Evolutionary conservation across 2,888 invertebrate species (phyloP), one percentile per base, ranked within the genome.

Genomic region (Drosophila paracracens): DNA sequence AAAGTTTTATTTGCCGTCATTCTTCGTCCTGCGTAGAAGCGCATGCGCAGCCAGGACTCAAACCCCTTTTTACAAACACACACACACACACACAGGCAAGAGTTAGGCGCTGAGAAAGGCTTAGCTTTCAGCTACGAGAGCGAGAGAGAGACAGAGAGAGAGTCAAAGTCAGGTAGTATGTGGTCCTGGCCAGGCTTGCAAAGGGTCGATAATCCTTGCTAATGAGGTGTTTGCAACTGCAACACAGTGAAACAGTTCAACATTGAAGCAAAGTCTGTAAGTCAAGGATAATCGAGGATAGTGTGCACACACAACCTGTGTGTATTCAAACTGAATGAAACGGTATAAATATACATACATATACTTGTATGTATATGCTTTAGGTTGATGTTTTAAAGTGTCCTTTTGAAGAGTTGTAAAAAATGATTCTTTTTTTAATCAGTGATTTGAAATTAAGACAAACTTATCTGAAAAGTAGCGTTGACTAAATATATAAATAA

Each of bases 221-320:
- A 91, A 92, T 91, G 86, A 89, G 82, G 73, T 79, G 81, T 79
- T 81, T 79, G 88, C 78, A 76, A 67, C 52, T 51, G 56, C 56
- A 57, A 16, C 38, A 31, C 40, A 18, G 33, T 27, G 40, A 40
- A 18, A 74, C 75, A 52, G 56, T 53, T 60, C 33, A 54, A 56
- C 57, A 38, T 58, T 35, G 63, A 60, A 59, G 63, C 76, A 78
- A 81, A 87, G 86, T 88, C 88, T 67, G 75, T 83, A 92, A 92
- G 92, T 91, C 92, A 92, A 92, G 92, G 92, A 87, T 92, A 84
- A 83, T 82, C 72, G 66, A 56, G 72, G 52, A 78, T 81, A 78
- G 74, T 81, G 65, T 65, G 63, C 46, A 48, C 25, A 27, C 25
- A 58, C n/a, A 61, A 59, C 27, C 67, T 11, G 25, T 16, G 6